Conservation (phyloP, 2,888 invertebrate genomes). For the Trissolcus japonicus region DNA sequence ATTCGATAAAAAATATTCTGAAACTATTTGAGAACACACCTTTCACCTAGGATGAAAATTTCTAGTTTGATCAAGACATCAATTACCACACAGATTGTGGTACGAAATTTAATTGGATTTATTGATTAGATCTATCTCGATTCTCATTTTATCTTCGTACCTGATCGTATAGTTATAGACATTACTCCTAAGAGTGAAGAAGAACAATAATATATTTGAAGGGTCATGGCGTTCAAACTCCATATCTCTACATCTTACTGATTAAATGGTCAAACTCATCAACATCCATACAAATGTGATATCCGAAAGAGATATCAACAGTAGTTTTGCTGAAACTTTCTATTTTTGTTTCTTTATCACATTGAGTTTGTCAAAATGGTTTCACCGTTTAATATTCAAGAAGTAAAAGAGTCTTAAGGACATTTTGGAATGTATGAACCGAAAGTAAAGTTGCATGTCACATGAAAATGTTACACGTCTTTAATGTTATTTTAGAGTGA, state of each 20-base stretch:
- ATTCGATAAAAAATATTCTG: neutral
- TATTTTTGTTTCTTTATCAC: neutral
- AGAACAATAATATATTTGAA: slow-evolving; percentile 50
- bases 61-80: slow-evolving; percentile 13
- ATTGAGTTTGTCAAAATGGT: no score
- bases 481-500: slow-evolving; percentile 14
- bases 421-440: neutral
- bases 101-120: slow-evolving; percentile 75
- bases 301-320: neutral
- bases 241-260: slow-evolving; percentile 14
- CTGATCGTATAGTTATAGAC: slow-evolving; percentile 20
- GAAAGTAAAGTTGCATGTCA: neutral
- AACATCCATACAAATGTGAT: neutral
- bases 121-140: slow-evolving; percentile 71
- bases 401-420: neutral
- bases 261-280: slow-evolving; percentile 22
- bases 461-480: slow-evolving; percentile 1
- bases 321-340: neutral
- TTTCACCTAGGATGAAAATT: no score
- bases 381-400: neutral
- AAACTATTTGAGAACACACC: no score
- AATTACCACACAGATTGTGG: slow-evolving; percentile 62
- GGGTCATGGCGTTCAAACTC: slow-evolving; percentile 37
- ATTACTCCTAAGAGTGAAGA: slow-evolving; percentile 41
- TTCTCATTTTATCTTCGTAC: slow-evolving; percentile 65